Evolutionary conservation across 2,797 vertebrate genomes (phyloP).

Genomic region (Masticophis lateralis): DNA sequence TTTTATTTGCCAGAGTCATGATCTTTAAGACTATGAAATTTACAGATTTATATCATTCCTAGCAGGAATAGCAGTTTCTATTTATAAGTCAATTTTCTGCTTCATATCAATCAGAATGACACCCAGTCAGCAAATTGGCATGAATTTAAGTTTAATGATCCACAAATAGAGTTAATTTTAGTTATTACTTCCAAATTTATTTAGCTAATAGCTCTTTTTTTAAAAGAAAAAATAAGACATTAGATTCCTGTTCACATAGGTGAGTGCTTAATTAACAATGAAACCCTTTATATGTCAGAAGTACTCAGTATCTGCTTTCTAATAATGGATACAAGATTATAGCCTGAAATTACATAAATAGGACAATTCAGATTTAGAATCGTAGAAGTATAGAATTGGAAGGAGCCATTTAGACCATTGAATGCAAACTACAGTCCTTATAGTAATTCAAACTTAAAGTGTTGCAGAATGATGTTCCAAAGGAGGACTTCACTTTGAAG

Average conservation of each 20-base stretch:
- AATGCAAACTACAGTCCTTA: not conserved
- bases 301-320: not conserved
- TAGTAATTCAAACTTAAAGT: not conserved
- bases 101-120: constrained; percentile 16
- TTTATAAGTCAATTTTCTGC: constrained; percentile 31
- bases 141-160: constrained; percentile 28
- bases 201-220: not conserved
- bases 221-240: not conserved
- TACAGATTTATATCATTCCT: not conserved
- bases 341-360: not conserved
- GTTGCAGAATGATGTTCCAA: not conserved
- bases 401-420: not conserved
- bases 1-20: not conserved
- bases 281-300: not conserved
- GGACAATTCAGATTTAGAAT: not conserved
- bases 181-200: not conserved
- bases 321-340: not conserved
- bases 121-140: constrained; percentile 13
- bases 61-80: constrained; percentile 3
- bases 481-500: not conserved
- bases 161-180: constrained; percentile 11
- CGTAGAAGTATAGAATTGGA: not conserved
- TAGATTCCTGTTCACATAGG: not conserved
- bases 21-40: not conserved
- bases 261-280: not conserved